Base-by-base conservation (phyloP, 2,797 vertebrate species). In the Tokudaia muenninki region DNA sequence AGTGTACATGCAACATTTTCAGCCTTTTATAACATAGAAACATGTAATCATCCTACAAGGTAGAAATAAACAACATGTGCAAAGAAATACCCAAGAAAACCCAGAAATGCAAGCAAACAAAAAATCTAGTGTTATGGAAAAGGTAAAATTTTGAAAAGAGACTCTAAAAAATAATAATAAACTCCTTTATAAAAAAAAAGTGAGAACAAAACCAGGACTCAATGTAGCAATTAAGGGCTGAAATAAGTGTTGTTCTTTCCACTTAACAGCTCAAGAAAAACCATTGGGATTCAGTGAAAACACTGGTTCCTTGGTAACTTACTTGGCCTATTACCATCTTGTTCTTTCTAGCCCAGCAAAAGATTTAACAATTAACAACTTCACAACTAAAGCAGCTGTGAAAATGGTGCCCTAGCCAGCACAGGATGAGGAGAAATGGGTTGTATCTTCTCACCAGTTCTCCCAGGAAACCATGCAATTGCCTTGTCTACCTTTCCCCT, bases 111-210 rank as follows among this genome's bases (percentile, higher is more conserved):
- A 47, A 88, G n/a, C 8, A 87, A 74, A 72, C n/a, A 31, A 74
- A 52, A 72, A 26, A 24, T n/a, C 16, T 52, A 70, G 24, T 21
- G n/a, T 31, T 74, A 29, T 31, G 5, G 52, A 55, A 74, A 31
- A 13, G 22, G 9, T 87, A 55, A 50, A 74, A 74, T 92, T 94
- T 94, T 87, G 47, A n/a, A 87, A 96, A 82, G 7, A 37, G 41
- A 63, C 6, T 83, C 5, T 77, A 52, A 86, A 95, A 17, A 44
- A 61, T 37, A 16, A n/a, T 1, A 95, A 37, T 37, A 1, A 55
- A 29, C 52, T 87, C 41, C 24, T 91, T 37, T 52, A 55, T 47
- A 31, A 14, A 75, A 88, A 90, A 41, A 10, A n/a, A 74, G 34
- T 34, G 5, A 78, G 44, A 95, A 87, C 29, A 82, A 74, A 57